Evolutionary conservation across 2,888 invertebrate genomes (phyloP).

Genomic region (Epiblema foenella): DNA sequence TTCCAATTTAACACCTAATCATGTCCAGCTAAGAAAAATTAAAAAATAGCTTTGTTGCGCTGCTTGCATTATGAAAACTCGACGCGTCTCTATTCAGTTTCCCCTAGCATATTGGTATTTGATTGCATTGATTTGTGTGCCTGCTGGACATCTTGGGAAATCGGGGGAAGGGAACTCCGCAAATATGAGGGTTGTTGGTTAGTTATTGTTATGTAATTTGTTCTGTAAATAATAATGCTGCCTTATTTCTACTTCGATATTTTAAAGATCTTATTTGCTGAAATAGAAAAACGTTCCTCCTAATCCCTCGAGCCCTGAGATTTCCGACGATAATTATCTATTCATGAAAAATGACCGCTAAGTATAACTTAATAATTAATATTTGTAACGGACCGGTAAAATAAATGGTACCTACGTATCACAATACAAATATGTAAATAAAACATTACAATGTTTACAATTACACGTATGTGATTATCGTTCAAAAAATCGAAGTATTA

Average conservation of each 20-base stretch:
- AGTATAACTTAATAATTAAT: no score
- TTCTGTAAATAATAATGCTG: neutral
- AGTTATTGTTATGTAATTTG: conserved; percentile 8
- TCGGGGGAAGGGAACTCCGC: conserved; percentile 4
- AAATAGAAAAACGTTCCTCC: neutral
- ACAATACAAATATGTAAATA: no score
- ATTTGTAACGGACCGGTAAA: no score
- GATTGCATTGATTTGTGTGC: conserved; percentile 25
- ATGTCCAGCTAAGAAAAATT: neutral
- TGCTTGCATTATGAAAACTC: conserved; percentile 1
- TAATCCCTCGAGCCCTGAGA: no score
- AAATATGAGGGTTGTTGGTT: conserved; percentile 22
- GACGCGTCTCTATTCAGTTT: conserved; percentile 9
- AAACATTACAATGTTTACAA: no score
- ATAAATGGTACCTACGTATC: no score
- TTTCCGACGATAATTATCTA: no score
- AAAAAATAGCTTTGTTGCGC: neutral
- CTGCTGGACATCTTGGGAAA: conserved; percentile 33
- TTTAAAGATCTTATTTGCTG: neutral
- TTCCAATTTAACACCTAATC: no score
- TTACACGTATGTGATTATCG: no score
- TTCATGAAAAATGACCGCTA: no score
- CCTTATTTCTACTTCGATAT: neutral
- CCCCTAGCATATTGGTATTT: conserved; percentile 24
- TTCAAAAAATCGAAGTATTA: no score